These are phyloP conservation scores for Caenorhabditis imperialis DNA, from an alignment of 2,888 invertebrate species.

Conservation along the genomic window DNA sequence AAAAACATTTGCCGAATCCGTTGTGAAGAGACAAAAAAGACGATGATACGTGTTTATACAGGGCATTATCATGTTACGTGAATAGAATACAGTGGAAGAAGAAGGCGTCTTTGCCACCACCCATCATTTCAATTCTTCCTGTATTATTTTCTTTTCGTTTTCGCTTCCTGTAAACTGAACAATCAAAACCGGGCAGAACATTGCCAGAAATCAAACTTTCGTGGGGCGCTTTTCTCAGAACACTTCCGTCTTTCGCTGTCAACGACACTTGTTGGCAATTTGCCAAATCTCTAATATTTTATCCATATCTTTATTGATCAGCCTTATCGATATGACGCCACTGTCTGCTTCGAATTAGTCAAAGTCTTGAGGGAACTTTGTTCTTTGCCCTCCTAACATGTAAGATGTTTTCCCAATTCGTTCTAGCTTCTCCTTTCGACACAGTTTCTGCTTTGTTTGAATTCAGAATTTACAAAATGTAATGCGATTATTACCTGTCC, in stretches of 20 bases:
- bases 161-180: too few relatives aligned
- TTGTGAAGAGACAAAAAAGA: neutral
- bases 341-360: neutral
- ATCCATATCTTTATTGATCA: conserved; percentile 32
- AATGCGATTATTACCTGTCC: conserved; percentile 12
- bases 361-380: too few relatives aligned
- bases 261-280: neutral
- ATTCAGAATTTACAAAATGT: conserved; percentile 6
- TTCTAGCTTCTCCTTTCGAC: neutral
- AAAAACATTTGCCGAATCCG: neutral
- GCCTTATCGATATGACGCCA: conserved; percentile 13
- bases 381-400: too few relatives aligned
- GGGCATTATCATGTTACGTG: conserved; percentile 37
- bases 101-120: neutral
- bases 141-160: conserved; percentile 7
- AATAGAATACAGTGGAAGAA: conserved; percentile 10
- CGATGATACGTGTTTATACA: conserved; percentile 10
- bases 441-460: neutral
- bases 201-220: neutral
- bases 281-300: conserved; percentile 5
- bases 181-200: too few relatives aligned
- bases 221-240: neutral
- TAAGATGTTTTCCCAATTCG: neutral
- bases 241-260: neutral
- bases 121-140: conserved; percentile 22